Evolutionary conservation across 2,888 invertebrate species (phyloP), one percentile per base, ranked within the genome.

Genomic region (Herminia tarsipennalis): DNA sequence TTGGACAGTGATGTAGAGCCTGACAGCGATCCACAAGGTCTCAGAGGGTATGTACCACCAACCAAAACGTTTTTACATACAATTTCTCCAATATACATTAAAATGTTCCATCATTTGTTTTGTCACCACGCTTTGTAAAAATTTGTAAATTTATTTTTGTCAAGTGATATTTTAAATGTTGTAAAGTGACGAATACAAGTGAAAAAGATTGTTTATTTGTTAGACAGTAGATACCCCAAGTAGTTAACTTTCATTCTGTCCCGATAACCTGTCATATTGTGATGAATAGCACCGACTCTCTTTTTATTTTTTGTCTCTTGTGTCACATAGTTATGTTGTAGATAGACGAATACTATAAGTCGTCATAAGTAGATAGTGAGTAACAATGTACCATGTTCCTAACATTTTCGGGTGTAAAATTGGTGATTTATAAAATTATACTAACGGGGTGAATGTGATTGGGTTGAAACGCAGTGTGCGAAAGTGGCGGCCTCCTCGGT

Each of bases 401-500:
- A 73, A 73, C 68, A 52, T 53, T 50, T 49, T 48, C 63, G 58
- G 62, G 61, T 52, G 40, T 36, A 53, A 28, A 47, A 57, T 12
- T 70, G 64, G 64, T 62, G 48, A 58, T 52, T 29, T 55, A 48
- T 63, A 58, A 30, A 60, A 58, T 66, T 66, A 47, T 65, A 73
- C 68, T 76, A 74, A 75, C 66, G 65, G 73, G 77, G 72, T 74
- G 50, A 52, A 49, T 66, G 76, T 75, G 76, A 70, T 81, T 81
- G 78, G 82, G 76, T 76, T 77, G 68, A 79, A 82, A 83, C 73
- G 71, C 89, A 95, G 95, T 88, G 93, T 93, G 83, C 95, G 95
- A 91, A 95, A 95, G 88, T 96, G 96, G 96, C 94, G 95, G 74
- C 95, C 96, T 78, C 96, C 96, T 69, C 93, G 95, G 88, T 94